These are phyloP conservation scores for Pachyseris speciosa DNA, from an alignment of 64 coral and sea anemone species.

Conservation along the genomic window DNA sequence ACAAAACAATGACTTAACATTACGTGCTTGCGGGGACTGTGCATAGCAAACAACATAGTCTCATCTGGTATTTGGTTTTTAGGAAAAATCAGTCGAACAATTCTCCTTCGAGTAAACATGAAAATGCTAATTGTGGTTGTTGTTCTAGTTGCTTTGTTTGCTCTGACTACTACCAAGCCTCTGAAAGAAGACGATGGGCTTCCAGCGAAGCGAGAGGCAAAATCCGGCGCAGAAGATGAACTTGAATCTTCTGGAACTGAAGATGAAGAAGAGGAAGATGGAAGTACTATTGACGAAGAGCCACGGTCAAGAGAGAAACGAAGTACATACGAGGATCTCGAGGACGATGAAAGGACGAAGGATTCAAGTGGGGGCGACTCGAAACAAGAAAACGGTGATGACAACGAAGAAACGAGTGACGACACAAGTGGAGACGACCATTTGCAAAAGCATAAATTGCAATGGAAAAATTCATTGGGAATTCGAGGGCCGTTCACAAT, in stretches of 20 bases:
- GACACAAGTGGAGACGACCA: background rate
- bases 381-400: background rate
- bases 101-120: conserved; percentile 1
- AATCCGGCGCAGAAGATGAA: background rate
- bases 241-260: conserved; percentile 7
- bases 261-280: conserved; percentile 26
- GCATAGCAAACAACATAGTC: background rate
- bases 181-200: background rate
- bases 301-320: conserved; percentile 15
- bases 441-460: background rate
- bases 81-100: background rate
- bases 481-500: conserved; percentile 28
- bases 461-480: conserved; percentile 17
- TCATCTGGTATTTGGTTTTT: background rate
- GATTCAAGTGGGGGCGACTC: conserved; percentile 24
- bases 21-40: background rate
- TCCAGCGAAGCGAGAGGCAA: background rate
- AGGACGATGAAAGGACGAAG: background rate
- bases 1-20: conserved; percentile 36
- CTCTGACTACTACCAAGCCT: conserved; percentile 1
- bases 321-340: background rate
- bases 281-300: conserved; percentile 17
- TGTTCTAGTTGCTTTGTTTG: background rate
- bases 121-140: background rate
- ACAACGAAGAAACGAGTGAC: background rate